Evolutionary conservation across 2,888 invertebrate genomes (phyloP).

Genomic region (Athrips mouffetella): DNA sequence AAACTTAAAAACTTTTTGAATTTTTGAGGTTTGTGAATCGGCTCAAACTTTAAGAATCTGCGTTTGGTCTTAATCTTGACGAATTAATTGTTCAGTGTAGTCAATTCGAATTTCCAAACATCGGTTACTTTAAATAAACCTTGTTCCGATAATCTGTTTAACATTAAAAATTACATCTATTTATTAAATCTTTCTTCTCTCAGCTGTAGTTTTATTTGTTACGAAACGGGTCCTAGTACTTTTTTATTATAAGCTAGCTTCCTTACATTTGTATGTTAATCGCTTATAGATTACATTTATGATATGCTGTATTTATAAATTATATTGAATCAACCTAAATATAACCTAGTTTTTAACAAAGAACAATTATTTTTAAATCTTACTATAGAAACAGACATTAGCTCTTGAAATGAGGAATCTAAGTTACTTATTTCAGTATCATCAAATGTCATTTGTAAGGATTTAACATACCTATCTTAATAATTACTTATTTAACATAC

Average conservation of each 20-base stretch:
- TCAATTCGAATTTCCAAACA: constrained; percentile 57
- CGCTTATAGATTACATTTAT: no score
- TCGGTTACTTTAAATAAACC: constrained; percentile 55
- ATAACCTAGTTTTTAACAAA: no score
- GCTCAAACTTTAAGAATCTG: constrained; percentile 33
- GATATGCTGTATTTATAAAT: no score
- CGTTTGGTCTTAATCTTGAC: constrained; percentile 42
- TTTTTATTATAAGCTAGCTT: no score
- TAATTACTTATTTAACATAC: constrained; percentile 61
- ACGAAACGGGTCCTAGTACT: no score
- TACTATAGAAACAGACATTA: no score
- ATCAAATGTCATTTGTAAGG: no score
- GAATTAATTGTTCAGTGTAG: constrained; percentile 53
- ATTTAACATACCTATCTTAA: constrained; percentile 76
- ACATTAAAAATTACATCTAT: constrained; percentile 74
- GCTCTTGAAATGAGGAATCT: no score
- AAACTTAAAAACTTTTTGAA: constrained; percentile 16
- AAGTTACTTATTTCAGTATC: no score
- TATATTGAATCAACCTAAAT: no score
- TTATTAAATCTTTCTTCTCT: constrained; percentile 78
- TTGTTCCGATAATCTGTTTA: constrained; percentile 68
- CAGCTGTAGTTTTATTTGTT: constrained; percentile 53
- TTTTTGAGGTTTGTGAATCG: constrained; percentile 38
- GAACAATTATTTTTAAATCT: no score
- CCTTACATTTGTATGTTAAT: no score